Percentiles rank a stretch among this genome's conserved stretches.
These are phyloP conservation scores for Amphilophus citrinellus DNA, from an alignment of 2,113 vertebrate genomes.

Conservation along the genomic window DNA sequence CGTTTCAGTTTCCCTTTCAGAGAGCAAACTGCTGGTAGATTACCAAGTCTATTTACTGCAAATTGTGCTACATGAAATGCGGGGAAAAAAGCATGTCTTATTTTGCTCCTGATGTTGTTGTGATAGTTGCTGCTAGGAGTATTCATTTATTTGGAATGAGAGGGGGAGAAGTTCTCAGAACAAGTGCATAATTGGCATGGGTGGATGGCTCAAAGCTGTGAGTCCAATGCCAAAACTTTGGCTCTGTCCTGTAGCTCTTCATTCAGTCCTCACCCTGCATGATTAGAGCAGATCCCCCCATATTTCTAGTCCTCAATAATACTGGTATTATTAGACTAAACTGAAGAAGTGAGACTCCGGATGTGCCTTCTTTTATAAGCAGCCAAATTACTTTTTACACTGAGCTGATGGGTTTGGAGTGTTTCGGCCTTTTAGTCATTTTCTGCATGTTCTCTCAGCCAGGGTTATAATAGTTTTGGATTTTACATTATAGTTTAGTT, in stretches of 20 bases:
- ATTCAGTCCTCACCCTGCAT: not conserved
- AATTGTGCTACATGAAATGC: not conserved
- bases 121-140: not conserved
- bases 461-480: too few species aligned
- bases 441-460: not conserved
- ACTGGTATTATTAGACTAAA: not conserved
- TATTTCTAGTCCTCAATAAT: not conserved
- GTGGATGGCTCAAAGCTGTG: not conserved
- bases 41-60: not conserved
- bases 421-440: not conserved
- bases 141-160: constrained; percentile 5
- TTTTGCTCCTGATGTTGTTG: not conserved
- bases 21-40: not conserved
- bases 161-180: not conserved
- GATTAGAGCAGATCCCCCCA: not conserved
- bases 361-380: not conserved
- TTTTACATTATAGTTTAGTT: too few species aligned
- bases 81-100: not conserved
- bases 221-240: not conserved
- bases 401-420: not conserved
- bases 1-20: not conserved
- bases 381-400: not conserved
- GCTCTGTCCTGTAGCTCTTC: not conserved
- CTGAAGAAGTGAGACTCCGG: not conserved
- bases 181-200: not conserved